A percentile compares a stretch with the other conserved stretches of the same genome.
Conservation (phyloP, 1,140 invertebrate genomes). For the Aphis craccivora region DNA sequence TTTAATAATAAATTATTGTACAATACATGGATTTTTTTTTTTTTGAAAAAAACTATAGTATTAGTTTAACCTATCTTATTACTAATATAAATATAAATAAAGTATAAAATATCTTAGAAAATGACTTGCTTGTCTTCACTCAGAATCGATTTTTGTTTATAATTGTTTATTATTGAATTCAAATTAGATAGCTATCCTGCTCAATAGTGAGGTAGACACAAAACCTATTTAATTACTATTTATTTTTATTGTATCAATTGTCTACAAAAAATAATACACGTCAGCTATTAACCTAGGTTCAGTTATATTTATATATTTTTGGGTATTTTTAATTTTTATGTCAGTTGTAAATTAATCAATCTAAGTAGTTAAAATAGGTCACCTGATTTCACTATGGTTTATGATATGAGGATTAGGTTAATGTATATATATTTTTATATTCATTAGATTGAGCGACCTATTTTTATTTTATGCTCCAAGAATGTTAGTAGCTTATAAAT, state of each 20-base stretch:
- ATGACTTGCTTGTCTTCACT: neutral
- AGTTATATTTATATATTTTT: neutral
- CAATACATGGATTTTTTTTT: neutral
- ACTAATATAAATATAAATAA: neutral
- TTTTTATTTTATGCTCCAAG: neutral
- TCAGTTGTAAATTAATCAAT: conserved; percentile 8
- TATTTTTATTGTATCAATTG: neutral
- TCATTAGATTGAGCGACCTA: neutral
- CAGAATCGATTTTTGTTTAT: neutral
- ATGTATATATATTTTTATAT: neutral
- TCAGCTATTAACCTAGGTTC: no score
- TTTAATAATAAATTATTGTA: neutral
- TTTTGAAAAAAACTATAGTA: no score
- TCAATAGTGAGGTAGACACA: neutral
- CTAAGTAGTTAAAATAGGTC: neutral
- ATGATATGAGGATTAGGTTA: neutral
- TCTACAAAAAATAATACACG: neutral
- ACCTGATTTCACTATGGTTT: neutral
- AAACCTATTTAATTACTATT: neutral
- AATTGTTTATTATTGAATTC: neutral
- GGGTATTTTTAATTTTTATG: neutral
- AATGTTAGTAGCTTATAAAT: neutral
- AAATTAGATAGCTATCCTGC: neutral
- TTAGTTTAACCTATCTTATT: neutral
- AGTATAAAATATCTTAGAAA: neutral